These are phyloP conservation scores for Stenchaetothrips biformis DNA, from an alignment of 2,888 invertebrate species.

Conservation along the genomic window DNA sequence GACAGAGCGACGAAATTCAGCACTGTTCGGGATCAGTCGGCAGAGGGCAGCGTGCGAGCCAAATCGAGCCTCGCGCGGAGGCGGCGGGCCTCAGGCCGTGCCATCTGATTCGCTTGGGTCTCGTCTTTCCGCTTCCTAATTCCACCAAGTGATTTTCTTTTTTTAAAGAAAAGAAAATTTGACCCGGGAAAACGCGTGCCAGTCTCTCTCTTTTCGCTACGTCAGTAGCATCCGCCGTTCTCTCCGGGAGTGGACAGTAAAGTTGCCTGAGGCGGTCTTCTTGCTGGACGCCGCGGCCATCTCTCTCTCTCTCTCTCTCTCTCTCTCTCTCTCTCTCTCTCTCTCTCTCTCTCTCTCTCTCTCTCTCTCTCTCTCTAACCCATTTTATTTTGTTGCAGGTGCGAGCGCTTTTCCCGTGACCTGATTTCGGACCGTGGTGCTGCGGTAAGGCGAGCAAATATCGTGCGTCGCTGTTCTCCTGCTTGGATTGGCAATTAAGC, in stretches of 20 bases:
- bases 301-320: background rate
- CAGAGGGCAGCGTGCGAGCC: too few relatives aligned
- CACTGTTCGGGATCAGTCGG: too few relatives aligned
- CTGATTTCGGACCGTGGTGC: too few relatives aligned
- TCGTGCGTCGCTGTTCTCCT: background rate
- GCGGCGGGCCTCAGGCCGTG: too few relatives aligned
- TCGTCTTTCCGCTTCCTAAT: too few relatives aligned
- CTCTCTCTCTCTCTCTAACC: background rate
- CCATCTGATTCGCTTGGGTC: too few relatives aligned
- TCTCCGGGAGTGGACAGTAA: background rate
- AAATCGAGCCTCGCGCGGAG: too few relatives aligned
- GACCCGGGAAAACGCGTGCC: too few relatives aligned
- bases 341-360: background rate
- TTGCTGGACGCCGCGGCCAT: background rate
- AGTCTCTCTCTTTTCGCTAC: too few relatives aligned
- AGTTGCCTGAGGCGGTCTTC: background rate
- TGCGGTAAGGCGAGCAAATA: background rate
- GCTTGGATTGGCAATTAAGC: constrained; percentile 5
- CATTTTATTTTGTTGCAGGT: background rate
- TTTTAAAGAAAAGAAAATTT: too few relatives aligned
- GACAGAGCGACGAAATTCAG: too few relatives aligned
- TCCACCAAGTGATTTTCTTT: too few relatives aligned
- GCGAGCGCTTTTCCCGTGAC: background rate
- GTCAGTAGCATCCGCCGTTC: background rate
- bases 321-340: constrained; percentile 13